Conservation (phyloP, 2,888 invertebrate genomes). For the Amblyjoppa proteus region DNA sequence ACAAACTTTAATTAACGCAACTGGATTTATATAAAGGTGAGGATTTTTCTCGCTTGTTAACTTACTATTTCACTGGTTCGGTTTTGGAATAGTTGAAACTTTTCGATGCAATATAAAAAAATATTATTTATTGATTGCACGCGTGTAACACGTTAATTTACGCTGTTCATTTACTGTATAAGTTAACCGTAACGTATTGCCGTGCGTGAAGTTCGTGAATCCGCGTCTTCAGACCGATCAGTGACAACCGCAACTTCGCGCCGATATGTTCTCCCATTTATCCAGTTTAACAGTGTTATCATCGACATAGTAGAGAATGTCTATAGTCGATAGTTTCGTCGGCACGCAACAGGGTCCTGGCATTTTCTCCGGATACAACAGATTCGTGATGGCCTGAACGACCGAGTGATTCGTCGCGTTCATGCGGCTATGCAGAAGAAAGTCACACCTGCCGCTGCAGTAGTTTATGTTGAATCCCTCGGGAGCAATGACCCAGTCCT, state of each 20-base stretch:
- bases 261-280: slow-evolving; percentile 97
- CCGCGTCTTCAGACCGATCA: slow-evolving; percentile 79
- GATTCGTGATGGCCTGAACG: slow-evolving; percentile 94
- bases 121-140: not conserved
- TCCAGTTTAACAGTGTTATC: slow-evolving; percentile 95
- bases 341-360: slow-evolving; percentile 97
- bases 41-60: too few relatives aligned
- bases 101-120: not conserved
- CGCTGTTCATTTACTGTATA: not conserved
- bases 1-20: too few relatives aligned
- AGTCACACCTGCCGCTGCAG: slow-evolving; percentile 96
- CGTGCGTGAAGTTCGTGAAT: too few relatives aligned
- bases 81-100: not conserved
- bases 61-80: too few relatives aligned
- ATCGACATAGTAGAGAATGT: slow-evolving; percentile 94
- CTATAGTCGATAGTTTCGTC: slow-evolving; percentile 92
- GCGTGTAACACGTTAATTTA: not conserved
- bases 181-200: too few relatives aligned
- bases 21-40: too few relatives aligned
- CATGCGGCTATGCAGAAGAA: slow-evolving; percentile 95
- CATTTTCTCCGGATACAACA: slow-evolving; percentile 90
- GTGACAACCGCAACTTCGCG: slow-evolving; percentile 97
- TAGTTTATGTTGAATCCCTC: slow-evolving; percentile 96
- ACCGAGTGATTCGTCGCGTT: slow-evolving; percentile 98
- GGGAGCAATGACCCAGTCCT: slow-evolving; percentile 98